Evolutionary conservation across 2,888 invertebrate species (phyloP), one percentile per base, ranked within the genome.

Genomic region (Gortyna flavago): DNA sequence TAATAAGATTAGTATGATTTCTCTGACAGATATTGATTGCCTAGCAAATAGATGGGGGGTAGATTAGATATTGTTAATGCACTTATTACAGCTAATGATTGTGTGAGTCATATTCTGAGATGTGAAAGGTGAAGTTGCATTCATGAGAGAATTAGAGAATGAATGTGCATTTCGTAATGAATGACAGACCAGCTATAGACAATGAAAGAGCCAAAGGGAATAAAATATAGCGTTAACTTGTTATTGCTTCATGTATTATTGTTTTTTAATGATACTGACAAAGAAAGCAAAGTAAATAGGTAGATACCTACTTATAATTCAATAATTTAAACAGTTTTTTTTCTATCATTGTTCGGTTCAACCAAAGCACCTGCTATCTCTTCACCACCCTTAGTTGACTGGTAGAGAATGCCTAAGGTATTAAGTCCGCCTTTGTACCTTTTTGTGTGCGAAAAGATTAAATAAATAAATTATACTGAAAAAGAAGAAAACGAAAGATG

Each of bases 1-100:
- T 93, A 92, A 93, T 91, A 89, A 88, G 92, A 91, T 92, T 91
- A 92, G 85, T 88, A 88, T 85, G 90, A 92, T 92, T 92, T 89
- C 81, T 86, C 75, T 91, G 93, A 93, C 93, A 93, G 91, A 92
- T 92, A 94, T 93, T 92, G 92, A 94, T 93, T 85, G 73, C 89
- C 79, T 76, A 48, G 81, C 79, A 82, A 80, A 83, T 76, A 86
- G 86, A 84, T 86, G 82, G 73, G 66, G 75, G 65, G n/a, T 44
- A 82, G 89, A 89, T 89, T 81, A 88, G 84, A 87, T 87, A 87
- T 81, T 79, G 71, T 82, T 86, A 76, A 85, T 85, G 85, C 72
- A 83, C 75, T 82, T 77, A 74, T 81, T 85, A 84, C 69, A 51
- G 62, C 72, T 81, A 78, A 81, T 75, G 72, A 78, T 77, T 69